Conservation (phyloP, 1,140 invertebrate genomes). For the Holotrichia oblita region DNA sequence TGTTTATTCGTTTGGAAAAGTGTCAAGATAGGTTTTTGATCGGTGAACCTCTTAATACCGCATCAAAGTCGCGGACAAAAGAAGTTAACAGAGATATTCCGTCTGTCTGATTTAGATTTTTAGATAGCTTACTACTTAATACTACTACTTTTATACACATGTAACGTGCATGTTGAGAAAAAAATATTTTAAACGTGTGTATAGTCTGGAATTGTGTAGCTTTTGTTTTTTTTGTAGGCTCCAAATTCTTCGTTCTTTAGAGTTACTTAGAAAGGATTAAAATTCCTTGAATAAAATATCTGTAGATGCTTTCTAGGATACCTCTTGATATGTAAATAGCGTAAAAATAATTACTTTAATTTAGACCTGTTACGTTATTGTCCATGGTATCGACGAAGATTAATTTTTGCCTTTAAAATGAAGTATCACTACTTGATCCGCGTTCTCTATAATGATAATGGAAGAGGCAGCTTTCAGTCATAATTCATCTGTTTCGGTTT, state of each 20-base stretch:
- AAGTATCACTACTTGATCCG: too few relatives aligned
- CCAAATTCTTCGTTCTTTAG: background rate
- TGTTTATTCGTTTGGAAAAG: constrained; percentile 51
- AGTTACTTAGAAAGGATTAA: background rate
- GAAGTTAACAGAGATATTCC: constrained; percentile 21
- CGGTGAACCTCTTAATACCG: background rate
- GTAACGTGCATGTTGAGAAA: background rate
- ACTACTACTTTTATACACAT: background rate
- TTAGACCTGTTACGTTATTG: too few relatives aligned
- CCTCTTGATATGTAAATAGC: too few relatives aligned
- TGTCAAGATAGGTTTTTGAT: constrained; percentile 50
- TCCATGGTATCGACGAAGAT: too few relatives aligned
- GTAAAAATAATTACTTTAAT: too few relatives aligned
- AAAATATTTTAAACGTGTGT: background rate
- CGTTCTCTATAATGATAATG: too few relatives aligned
- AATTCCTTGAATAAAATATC: too few relatives aligned
- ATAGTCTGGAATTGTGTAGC: background rate
- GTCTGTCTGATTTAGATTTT: background rate
- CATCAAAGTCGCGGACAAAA: constrained; percentile 3
- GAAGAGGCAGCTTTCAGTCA: too few relatives aligned
- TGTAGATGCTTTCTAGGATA: too few relatives aligned
- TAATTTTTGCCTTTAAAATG: too few relatives aligned
- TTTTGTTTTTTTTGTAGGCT: background rate
- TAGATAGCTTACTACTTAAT: too few relatives aligned
- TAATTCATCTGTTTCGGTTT: too few relatives aligned